These are phyloP conservation scores for Melitaea athalia DNA, from an alignment of 2,888 invertebrate species.

Conservation along the genomic window DNA sequence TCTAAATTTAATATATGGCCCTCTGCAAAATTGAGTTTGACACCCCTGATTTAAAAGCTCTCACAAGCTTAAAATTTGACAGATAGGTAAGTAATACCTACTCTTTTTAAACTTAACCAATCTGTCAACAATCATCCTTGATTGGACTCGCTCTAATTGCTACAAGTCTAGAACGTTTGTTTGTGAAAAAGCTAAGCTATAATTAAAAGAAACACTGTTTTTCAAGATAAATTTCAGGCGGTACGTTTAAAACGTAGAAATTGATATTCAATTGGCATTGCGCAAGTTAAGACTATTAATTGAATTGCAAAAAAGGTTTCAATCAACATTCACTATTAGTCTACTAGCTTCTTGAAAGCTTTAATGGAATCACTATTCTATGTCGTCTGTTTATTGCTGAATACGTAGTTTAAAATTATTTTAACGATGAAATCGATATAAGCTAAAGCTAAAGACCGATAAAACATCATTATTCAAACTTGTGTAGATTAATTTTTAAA, in stretches of 20 bases:
- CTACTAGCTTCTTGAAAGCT: not conserved
- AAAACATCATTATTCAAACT: too few relatives aligned
- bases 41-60: too few relatives aligned
- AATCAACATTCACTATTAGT: not conserved
- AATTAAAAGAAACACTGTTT: conserved; percentile 10
- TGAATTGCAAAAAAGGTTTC: not conserved
- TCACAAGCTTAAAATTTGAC: too few relatives aligned
- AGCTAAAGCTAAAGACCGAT: too few relatives aligned
- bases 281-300: not conserved
- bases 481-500: too few relatives aligned
- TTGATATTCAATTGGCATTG: conserved; percentile 3
- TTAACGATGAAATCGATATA: too few relatives aligned
- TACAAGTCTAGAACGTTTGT: conserved; percentile 13
- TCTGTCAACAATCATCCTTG: not conserved
- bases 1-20: too few relatives aligned
- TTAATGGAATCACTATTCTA: too few relatives aligned
- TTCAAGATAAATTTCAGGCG: conserved; percentile 4
- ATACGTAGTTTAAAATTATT: too few relatives aligned
- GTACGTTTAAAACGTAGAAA: conserved; percentile 2
- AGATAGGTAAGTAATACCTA: too few relatives aligned
- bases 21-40: too few relatives aligned
- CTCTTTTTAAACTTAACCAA: not conserved
- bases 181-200: conserved; percentile 12
- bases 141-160: conserved; percentile 19
- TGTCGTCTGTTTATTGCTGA: too few relatives aligned